Base-by-base conservation (phyloP, 2,113 vertebrate species). In the Lucifuga dentata region DNA sequence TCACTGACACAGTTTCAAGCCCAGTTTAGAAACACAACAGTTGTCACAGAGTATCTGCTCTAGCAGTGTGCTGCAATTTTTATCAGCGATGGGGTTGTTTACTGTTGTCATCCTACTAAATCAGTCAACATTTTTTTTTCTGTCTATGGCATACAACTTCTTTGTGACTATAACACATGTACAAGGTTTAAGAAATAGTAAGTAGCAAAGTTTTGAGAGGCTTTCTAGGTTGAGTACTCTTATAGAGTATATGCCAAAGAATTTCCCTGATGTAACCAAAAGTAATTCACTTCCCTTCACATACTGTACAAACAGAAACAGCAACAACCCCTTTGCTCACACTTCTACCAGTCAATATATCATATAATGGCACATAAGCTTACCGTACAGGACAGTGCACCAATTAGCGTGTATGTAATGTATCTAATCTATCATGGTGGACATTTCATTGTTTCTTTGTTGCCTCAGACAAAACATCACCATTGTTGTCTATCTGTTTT, bases 401-500 rank as follows among this genome's bases (percentile, higher is more conserved):
- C 71, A 79, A 84, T 86, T 87, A 84, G 68, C 41, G 33, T 76
- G 61, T 23, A 21, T 49, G 70, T 84, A 80, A 82, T 86, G 55
- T 67, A 46, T 67, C 70, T 78, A 80, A 88, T 88, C 73, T 38
- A 76, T 79, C 87, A 88, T 5, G 9, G 59, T 52, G 44, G 71
- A 49, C 46, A 5, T 59, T 68, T 62, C 57, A 24, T 75, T 45
- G 39, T 56, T 83, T 59, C 36, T 48, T 59, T 71, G 48, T 57
- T 5, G 44, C 50, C 23, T 26, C n/a, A 67, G 73, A 78, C 56
- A 68, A 55, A 84, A 77, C 60, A 52, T 56, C 63, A 71, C 76
- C 78, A 65, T n/a, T 41, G 44, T 73, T 43, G 49, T 48, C 40
- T 40, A 24, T 50, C 40, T 43, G 16, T 55, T 23, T 19, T 8